Conservation (phyloP, 2,888 invertebrate species). For the Homarus gammarus region DNA sequence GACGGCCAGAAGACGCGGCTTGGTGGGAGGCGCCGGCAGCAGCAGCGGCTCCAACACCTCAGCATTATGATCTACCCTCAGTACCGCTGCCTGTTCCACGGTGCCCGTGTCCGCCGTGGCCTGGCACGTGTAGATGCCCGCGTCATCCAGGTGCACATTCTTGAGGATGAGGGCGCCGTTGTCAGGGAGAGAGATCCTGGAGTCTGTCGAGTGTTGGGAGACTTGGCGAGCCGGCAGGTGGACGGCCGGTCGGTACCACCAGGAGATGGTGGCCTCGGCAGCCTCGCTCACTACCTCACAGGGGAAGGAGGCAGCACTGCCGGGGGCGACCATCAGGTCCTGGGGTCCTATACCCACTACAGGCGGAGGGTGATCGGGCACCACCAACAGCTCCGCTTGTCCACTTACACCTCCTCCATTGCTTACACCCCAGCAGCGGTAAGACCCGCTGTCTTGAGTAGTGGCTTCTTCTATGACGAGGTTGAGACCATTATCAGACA, state of each 20-base stretch:
- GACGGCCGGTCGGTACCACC: constrained; percentile 62
- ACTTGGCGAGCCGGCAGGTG: constrained; percentile 56
- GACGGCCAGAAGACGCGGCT: constrained; percentile 86
- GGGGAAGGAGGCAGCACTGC: constrained; percentile 91
- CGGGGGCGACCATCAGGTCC: constrained; percentile 91
- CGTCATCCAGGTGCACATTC: constrained; percentile 87
- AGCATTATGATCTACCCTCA: constrained; percentile 82
- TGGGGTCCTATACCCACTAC: constrained; percentile 92
- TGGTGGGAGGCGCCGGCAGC: constrained; percentile 88
- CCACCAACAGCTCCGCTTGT: constrained; percentile 89
- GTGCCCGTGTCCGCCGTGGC: constrained; percentile 91
- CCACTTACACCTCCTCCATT: constrained; percentile 91
- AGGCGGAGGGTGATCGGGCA: constrained; percentile 89
- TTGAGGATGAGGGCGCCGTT: constrained; percentile 83
- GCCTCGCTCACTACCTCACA: constrained; percentile 85
- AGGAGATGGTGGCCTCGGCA: constrained; percentile 56
- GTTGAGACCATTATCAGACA: constrained; percentile 84
- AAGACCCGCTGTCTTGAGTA: constrained; percentile 90
- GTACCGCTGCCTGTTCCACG: constrained; percentile 86
- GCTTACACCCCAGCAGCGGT: constrained; percentile 94
- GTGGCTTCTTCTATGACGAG: constrained; percentile 91
- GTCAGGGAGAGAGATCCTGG: constrained; percentile 84
- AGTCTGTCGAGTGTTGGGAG: constrained; percentile 77
- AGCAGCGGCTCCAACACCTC: constrained; percentile 82
- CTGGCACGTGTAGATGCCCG: constrained; percentile 90